Conservation (phyloP, 37 sponge, comb jelly and placozoan species). For the Dysidea cf. avara region DNA sequence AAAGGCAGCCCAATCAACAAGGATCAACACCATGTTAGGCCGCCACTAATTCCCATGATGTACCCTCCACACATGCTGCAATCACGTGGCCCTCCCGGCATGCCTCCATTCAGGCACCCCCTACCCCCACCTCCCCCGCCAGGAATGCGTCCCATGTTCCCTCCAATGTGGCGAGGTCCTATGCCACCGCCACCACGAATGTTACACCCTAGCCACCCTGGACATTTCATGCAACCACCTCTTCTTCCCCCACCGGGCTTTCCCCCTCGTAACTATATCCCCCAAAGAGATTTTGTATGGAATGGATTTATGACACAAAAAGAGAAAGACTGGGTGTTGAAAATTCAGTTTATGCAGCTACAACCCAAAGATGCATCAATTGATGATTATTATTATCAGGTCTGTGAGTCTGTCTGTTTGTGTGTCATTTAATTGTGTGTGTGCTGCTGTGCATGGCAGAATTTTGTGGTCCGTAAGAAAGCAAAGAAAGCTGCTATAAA, state of each 20-base stretch:
- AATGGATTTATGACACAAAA: slow-evolving; percentile 80
- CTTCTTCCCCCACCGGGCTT: slow-evolving; percentile 5
- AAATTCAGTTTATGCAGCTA: slow-evolving; percentile 79
- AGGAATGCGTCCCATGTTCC: not conserved
- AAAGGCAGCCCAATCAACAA: too few relatives aligned
- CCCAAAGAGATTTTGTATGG: not conserved
- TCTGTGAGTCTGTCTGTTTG: too few relatives aligned
- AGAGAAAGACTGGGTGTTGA: slow-evolving; percentile 89
- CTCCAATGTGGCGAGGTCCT: not conserved
- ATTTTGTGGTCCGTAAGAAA: too few relatives aligned
- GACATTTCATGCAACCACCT: not conserved
- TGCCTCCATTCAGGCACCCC: not conserved
- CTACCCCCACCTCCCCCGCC: slow-evolving; percentile 10
- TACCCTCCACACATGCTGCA: not conserved
- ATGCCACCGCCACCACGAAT: not conserved
- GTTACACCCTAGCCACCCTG: slow-evolving; percentile 9
- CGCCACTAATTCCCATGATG: not conserved
- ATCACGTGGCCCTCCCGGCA: not conserved
- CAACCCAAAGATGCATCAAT: slow-evolving; percentile 49
- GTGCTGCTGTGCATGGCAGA: too few relatives aligned
- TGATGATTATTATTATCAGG: slow-evolving; percentile 93
- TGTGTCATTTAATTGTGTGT: too few relatives aligned
- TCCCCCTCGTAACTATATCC: not conserved
- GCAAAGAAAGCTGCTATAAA: too few relatives aligned
- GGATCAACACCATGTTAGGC: not conserved